Evolutionary conservation across 2,888 invertebrate genomes (phyloP), one percentile per base, ranked within the genome.

Genomic region (Acrobasis consociella): DNA sequence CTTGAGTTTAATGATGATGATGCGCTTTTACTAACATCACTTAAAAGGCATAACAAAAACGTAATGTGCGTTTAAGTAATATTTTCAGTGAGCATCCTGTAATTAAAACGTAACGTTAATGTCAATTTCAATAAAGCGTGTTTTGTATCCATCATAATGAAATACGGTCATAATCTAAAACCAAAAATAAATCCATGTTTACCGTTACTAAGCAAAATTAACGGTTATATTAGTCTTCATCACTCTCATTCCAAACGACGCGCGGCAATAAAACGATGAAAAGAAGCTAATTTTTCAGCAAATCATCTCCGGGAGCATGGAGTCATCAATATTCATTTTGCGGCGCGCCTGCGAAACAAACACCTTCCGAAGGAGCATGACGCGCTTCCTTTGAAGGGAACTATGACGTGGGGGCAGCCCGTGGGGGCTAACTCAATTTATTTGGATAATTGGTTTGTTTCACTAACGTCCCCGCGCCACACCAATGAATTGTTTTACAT

Each of bases 241-340:
- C 90, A 89, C 73, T 62, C 71, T 64, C 77, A 81, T 80, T 85
- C 82, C 80, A 80, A 83, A 80, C 84, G 82, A 76, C 78, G 76
- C 76, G 77, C 74, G 73, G 85, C 90, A 88, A 91, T 91, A 90
- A 91, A 89, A 90, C 89, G 91, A 89, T 90, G 90, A 87, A 91
- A 89, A 91, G 91, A 90, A 90, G 85, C 86, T 84, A 90, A 91
- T 91, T 91, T 92, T 91, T 91, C 86, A 89, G 89, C 91, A 81
- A 89, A 90, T 92, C 91, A 92, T 91, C 90, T 89, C 88, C 87
- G 89, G 87, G 76, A 82, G 82, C 85, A 89, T 90, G 82, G 86
- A 91, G 89, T 86, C 91, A 92, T 92, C 91, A 92, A 92, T 92
- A 91, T 91, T 92, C 88, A 92, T 92, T 91, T 89, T 78, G 84